Evolutionary conservation across 2,797 vertebrate genomes (phyloP), one percentile per base, ranked within the genome.

Genomic region (Graptemys geographica): DNA sequence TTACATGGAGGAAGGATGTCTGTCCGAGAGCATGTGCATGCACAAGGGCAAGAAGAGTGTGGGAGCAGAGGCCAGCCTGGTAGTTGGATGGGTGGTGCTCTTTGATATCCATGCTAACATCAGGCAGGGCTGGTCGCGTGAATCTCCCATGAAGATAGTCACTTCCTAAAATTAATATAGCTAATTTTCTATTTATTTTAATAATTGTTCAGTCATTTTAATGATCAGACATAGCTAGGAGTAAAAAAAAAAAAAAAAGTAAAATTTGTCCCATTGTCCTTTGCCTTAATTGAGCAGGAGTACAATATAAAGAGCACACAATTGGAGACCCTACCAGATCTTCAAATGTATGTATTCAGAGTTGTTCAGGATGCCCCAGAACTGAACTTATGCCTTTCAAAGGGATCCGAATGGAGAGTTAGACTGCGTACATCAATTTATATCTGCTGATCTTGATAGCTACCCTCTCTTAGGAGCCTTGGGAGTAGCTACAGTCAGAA

Each of bases 311-410:
- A 69, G 90, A 91, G 31, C 82, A 13, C 44, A 27, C 5, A 31
- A 23, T 47, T 52, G 6, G 16, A 81, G 79, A 41, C 31, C 53
- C 2, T 62, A 16, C n/a, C 85, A 47, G 56, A 25, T 49, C 69
- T 56, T 27, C 81, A 93, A 37, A 51, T 0, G 0, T 47, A 0
- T 28, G 7, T 59, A 6, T 9, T 90, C 16, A 81, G 25, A 59
- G 1, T 84, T 96, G 33, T 86, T 44, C 31, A 21, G 53, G 8
- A 6, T 65, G n/a, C 76, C 83, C 18, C 84, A 49, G 8, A 74
- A 87, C 57, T 55, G 65, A 79, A 6, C 44, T 56, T 49, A 57
- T 56, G 2, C 84, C 82, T 90, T 44, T 94, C 94, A 83, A 11
- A 83, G 7, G 55, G 31, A 23, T 44, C n/a, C 51, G 44, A 41